These are phyloP conservation scores for Conistra vaccinii DNA, from an alignment of 2,888 invertebrate genomes.

Conservation along the genomic window DNA sequence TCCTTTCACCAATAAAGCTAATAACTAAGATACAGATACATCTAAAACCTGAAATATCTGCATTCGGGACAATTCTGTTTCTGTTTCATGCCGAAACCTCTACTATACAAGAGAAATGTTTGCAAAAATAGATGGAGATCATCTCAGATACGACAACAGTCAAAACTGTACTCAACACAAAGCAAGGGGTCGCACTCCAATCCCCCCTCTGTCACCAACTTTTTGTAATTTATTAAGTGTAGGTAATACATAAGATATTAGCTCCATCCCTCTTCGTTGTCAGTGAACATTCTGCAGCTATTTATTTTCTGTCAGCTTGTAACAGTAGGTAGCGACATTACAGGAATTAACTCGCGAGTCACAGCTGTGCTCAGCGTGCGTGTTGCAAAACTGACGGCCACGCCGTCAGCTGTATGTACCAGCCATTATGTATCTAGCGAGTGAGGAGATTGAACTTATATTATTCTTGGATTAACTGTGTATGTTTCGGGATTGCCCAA, in stretches of 20 bases:
- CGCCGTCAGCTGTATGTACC: background rate
- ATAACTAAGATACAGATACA: background rate
- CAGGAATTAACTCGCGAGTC: conserved; percentile 46
- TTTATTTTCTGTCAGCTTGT: conserved; percentile 28
- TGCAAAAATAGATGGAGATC: background rate
- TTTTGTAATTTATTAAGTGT: background rate
- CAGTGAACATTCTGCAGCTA: conserved; percentile 44
- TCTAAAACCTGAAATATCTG: background rate
- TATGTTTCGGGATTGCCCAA: background rate
- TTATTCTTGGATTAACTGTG: background rate
- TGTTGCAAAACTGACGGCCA: conserved; percentile 35
- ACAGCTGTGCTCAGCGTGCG: conserved; percentile 40
- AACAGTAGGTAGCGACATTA: conserved; percentile 44
- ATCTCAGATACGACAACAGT: background rate
- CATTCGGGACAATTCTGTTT: too few relatives aligned
- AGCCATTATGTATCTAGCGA: background rate
- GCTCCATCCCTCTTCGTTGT: background rate
- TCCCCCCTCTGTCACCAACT: background rate
- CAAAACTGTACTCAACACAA: background rate
- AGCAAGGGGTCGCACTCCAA: background rate
- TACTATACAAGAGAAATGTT: background rate
- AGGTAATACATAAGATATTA: conserved; percentile 2
- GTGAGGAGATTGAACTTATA: conserved; percentile 7
- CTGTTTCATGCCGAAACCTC: too few relatives aligned
- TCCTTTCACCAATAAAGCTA: background rate